These are phyloP conservation scores for Lacanobia wlatinum DNA, from an alignment of 2,888 invertebrate species.

Conservation along the genomic window DNA sequence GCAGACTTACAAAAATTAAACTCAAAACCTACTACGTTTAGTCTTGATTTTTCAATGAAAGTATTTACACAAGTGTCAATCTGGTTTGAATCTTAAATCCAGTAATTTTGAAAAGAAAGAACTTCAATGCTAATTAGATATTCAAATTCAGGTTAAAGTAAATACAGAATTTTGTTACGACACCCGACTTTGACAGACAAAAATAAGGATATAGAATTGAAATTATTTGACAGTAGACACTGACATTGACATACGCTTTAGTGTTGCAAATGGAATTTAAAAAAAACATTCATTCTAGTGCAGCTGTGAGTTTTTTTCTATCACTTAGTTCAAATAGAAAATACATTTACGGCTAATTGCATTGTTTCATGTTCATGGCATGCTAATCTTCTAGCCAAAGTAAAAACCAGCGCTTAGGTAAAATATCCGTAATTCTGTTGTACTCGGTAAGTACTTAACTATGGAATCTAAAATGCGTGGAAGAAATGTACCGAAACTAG, in stretches of 20 bases:
- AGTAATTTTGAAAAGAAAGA: constrained; percentile 29
- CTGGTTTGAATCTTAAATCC: constrained; percentile 5
- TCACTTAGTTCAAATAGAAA: too few relatives aligned
- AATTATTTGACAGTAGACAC: constrained; percentile 18
- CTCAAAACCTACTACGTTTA: constrained; percentile 6
- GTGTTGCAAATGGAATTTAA: constrained; percentile 13
- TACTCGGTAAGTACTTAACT: too few relatives aligned
- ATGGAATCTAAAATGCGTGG: too few relatives aligned
- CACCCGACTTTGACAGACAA: constrained; percentile 58
- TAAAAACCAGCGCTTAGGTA: too few relatives aligned
- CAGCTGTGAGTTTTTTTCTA: too few relatives aligned
- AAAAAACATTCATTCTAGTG: too few relatives aligned
- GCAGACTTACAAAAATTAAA: constrained; percentile 35
- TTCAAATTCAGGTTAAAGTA: constrained; percentile 35
- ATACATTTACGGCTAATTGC: too few relatives aligned
- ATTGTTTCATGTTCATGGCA: too few relatives aligned
- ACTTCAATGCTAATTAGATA: constrained; percentile 18
- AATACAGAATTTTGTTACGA: constrained; percentile 59
- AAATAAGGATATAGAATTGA: constrained; percentile 11
- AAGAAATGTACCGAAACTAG: too few relatives aligned
- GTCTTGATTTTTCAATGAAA: constrained; percentile 22
- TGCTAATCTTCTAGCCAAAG: too few relatives aligned
- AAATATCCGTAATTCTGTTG: too few relatives aligned
- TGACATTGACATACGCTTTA: constrained; percentile 8
- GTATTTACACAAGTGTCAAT: constrained; percentile 2